Conservation (phyloP, 1,140 invertebrate genomes). For the Trichonephila clavata region DNA sequence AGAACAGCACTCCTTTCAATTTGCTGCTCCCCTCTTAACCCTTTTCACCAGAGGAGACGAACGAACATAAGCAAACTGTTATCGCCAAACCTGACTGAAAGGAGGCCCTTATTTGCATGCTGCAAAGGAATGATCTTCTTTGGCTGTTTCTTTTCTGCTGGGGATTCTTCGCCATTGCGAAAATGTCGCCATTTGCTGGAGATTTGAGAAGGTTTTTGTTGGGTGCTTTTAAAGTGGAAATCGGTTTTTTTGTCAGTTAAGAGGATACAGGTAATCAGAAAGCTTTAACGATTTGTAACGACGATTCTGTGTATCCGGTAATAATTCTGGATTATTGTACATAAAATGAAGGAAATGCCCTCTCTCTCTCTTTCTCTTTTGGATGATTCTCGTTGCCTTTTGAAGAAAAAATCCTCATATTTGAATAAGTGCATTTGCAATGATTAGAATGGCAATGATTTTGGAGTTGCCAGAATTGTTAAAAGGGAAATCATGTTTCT, state of each 20-base stretch:
- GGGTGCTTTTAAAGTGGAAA: neutral
- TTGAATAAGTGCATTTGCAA: too few species aligned
- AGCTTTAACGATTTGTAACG: neutral
- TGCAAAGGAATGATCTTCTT: neutral
- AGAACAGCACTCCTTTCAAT: constrained; percentile 31
- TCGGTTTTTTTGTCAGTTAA: neutral
- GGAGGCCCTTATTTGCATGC: neutral
- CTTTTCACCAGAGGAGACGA: neutral
- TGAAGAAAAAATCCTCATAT: too few species aligned
- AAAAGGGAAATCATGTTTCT: too few species aligned
- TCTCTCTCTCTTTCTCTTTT: too few species aligned
- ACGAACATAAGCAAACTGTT: constrained; percentile 24
- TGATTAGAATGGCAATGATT: too few species aligned
- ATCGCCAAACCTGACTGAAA: neutral
- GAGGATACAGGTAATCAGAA: neutral
- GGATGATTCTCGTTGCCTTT: too few species aligned
- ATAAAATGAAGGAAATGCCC: too few species aligned
- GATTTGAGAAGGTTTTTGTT: too few species aligned
- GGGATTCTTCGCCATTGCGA: too few species aligned
- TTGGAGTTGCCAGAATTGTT: too few species aligned
- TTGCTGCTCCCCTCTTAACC: constrained; percentile 28
- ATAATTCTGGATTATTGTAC: too few species aligned
- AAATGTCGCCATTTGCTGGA: too few species aligned
- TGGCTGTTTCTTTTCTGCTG: neutral
- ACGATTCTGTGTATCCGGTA: neutral